Evolutionary conservation across 30 jellyfish, hydroid and myxozoan genomes (phyloP).

Genomic region (Phacellophora camtschatica): DNA sequence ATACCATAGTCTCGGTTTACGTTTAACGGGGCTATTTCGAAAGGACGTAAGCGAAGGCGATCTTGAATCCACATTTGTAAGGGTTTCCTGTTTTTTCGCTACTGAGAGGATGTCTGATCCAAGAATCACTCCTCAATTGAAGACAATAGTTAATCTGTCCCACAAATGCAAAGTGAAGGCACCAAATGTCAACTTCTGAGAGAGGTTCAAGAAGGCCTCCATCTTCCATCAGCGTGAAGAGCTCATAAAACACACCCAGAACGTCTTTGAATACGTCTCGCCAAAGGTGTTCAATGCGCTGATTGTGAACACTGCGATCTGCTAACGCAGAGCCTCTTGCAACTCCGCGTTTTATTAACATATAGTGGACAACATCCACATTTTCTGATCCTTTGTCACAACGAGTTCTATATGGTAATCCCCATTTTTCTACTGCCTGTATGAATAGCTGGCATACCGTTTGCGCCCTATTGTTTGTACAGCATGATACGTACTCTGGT

Average conservation of each 20-base stretch:
- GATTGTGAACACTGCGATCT: conserved; percentile 64
- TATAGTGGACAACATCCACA: conserved; percentile 38
- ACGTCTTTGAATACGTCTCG: conserved; percentile 54
- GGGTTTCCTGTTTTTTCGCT: neutral
- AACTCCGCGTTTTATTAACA: conserved; percentile 32
- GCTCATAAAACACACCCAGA: conserved; percentile 10
- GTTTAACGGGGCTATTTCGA: neutral
- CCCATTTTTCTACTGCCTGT: conserved; percentile 41
- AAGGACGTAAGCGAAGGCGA: neutral
- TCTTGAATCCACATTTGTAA: neutral
- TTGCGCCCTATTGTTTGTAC: neutral
- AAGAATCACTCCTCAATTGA: neutral
- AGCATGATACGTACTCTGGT: conserved; percentile 19
- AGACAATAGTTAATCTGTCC: neutral
- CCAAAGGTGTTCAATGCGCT: conserved; percentile 64
- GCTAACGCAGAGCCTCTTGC: conserved; percentile 49
- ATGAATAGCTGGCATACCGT: neutral
- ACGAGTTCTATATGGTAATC: conserved; percentile 57
- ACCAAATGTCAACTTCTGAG: conserved; percentile 1
- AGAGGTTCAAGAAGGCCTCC: conserved; percentile 42
- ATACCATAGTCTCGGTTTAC: neutral
- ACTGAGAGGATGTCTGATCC: neutral
- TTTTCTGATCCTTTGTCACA: conserved; percentile 66
- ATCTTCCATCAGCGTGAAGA: conserved; percentile 54
- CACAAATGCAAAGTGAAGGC: neutral